Evolutionary conservation across 1,140 invertebrate species (phyloP).

Genomic region (Aphis gossypii): DNA sequence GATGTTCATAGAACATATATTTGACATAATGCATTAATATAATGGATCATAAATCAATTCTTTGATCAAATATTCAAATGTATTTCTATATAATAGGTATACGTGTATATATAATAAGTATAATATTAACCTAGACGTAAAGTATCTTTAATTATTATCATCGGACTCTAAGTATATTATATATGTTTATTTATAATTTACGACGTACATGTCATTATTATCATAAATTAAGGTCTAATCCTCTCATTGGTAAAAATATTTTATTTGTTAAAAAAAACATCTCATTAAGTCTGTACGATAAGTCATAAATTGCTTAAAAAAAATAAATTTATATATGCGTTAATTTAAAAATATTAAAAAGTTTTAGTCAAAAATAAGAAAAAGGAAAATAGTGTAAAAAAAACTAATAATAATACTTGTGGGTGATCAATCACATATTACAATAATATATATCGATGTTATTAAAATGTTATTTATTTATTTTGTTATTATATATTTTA

Average conservation of each 20-base stretch:
- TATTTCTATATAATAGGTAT: constrained; percentile 29
- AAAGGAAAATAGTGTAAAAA: constrained; percentile 37
- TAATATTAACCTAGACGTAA: constrained; percentile 29
- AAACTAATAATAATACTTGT: constrained; percentile 54
- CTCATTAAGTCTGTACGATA: constrained; percentile 46
- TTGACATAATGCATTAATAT: constrained; percentile 17
- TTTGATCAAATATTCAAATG: constrained; percentile 25
- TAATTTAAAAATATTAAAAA: constrained; percentile 52
- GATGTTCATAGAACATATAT: constrained; percentile 42
- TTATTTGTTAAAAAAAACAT: constrained; percentile 12
- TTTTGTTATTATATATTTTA: not conserved
- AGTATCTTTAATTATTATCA: constrained; percentile 25
- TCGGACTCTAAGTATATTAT: not conserved
- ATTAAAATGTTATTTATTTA: not conserved
- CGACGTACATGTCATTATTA: not conserved
- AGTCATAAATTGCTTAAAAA: constrained; percentile 54
- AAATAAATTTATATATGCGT: constrained; percentile 47
- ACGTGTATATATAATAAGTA: constrained; percentile 27
- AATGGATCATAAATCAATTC: constrained; percentile 9
- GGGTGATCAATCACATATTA: constrained; percentile 50
- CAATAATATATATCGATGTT: not conserved
- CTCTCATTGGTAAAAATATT: constrained; percentile 58
- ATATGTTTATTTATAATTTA: not conserved
- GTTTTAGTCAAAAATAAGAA: constrained; percentile 46
- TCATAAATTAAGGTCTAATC: constrained; percentile 52